These are phyloP conservation scores for Enteromius afrohamiltoni DNA, from an alignment of 2,797 vertebrate species.

Conservation along the genomic window DNA sequence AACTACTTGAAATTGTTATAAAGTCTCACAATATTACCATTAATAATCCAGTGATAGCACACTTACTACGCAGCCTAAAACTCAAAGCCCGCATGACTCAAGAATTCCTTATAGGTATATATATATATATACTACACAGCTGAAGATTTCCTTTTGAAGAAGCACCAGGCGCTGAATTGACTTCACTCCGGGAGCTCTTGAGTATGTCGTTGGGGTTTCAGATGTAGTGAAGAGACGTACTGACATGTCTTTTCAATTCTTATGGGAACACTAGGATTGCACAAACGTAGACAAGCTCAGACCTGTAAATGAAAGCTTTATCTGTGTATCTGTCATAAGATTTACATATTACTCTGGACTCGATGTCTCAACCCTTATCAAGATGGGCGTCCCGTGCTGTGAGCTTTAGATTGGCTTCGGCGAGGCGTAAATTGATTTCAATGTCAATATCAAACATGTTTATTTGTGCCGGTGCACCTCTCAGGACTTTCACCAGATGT, in stretches of 20 bases:
- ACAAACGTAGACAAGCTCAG: constrained; percentile 25
- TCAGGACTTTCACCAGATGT: not conserved
- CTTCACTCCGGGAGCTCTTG: not conserved
- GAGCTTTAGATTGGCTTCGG: constrained; percentile 17
- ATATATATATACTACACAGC: not conserved
- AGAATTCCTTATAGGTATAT: not conserved
- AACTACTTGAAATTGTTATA: not conserved
- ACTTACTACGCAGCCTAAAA: not conserved
- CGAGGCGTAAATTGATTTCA: constrained; percentile 38
- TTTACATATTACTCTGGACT: constrained; percentile 43
- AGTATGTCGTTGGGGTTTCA: not conserved
- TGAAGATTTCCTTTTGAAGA: not conserved
- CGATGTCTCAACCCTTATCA: constrained; percentile 4
- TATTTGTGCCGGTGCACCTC: not conserved
- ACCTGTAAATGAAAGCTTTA: constrained; percentile 4
- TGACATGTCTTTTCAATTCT: constrained; percentile 18
- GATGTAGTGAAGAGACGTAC: not conserved
- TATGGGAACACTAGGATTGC: not conserved
- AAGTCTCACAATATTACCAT: not conserved
- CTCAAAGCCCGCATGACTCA: not conserved
- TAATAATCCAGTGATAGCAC: not conserved
- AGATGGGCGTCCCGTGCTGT: not conserved
- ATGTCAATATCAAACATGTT: constrained; percentile 22
- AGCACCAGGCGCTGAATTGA: not conserved
- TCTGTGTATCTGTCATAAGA: constrained; percentile 18